Base-by-base conservation (phyloP, 2,113 vertebrate species). In the Rhinopomastus cyanomelas region DNA sequence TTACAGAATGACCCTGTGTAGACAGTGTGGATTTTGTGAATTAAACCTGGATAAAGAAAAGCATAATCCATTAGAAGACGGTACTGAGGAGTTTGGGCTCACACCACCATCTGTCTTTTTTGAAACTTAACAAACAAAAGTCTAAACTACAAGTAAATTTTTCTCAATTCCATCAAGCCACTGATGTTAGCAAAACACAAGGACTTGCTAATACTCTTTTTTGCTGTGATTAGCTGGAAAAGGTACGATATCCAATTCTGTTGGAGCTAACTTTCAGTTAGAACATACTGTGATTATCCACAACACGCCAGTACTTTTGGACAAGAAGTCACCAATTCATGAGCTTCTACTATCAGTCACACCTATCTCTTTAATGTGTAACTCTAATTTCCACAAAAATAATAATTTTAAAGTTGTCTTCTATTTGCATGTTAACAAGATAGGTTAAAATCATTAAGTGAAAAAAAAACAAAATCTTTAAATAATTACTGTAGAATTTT, bases 141-240 rank as follows among this genome's bases (percentile, higher is more conserved):
- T 23, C n/a, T 39, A 14, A 68, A 39, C 8, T 16, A 46, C 0
- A 0, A 82, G 32, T 29, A n/a, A n/a, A n/a, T n/a, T 85, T 57
- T 64, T 37, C 29, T 73, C 64, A 61, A 17, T 57, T 73, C 46
- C 36, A 73, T 16, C 4, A 57, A 3, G 5, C n/a, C 60, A 6
- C 15, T 49, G 11, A n/a, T n/a, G 3, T 57, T 12, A 21, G 76
- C 72, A 32, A 46, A 82, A 55, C 2, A 46, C 4, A 74, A 61
- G 7, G 12, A 82, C 51, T 16, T 80, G 30, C 21, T 73, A 57
- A 55, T 12, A 32, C 9, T 53, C 23, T 64, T 68, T 49, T 49
- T 53, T 32, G 72, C n/a, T 26, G n/a, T 17, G 6, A 8, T 13
- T 27, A 57, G 4, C 3, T 44, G 16, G 14, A 30, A 61, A 74